These are phyloP conservation scores for Eristalis tenax DNA, from an alignment of 2,888 invertebrate genomes.

Conservation along the genomic window DNA sequence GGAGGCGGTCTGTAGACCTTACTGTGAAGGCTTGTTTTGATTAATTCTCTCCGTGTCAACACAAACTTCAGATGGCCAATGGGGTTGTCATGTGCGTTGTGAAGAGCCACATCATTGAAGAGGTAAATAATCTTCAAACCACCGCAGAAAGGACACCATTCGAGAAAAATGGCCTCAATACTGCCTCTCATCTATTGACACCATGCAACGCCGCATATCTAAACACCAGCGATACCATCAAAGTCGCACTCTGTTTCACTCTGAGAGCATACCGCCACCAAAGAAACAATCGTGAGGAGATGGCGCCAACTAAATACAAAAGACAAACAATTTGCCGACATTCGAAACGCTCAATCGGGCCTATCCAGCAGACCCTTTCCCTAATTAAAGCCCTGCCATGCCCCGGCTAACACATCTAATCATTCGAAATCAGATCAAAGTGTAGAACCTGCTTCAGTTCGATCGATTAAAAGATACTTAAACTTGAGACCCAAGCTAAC, in stretches of 20 bases:
- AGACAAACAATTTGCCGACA: not conserved
- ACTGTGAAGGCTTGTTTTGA: no score
- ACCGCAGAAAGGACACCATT: no score
- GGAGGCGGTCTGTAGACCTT: no score
- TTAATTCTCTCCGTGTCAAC: no score
- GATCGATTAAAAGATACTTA: slow-evolving; percentile 33
- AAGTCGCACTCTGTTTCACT: not conserved
- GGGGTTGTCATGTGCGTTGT: no score
- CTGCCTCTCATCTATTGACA: no score
- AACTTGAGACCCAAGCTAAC: not conserved
- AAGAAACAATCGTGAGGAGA: not conserved
- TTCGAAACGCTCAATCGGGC: not conserved
- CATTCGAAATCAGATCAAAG: slow-evolving; percentile 5
- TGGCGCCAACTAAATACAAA: not conserved
- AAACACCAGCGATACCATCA: not conserved
- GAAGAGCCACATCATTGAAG: no score
- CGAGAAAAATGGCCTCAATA: no score
- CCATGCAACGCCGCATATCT: no score
- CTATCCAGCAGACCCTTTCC: not conserved
- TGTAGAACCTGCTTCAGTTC: not conserved
- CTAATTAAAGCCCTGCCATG: not conserved
- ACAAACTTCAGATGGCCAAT: no score
- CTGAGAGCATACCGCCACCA: not conserved
- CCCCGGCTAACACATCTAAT: not conserved
- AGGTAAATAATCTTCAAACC: no score